Evolutionary conservation across 1,140 invertebrate genomes (phyloP).

Genomic region (Caenorhabditis elegans): DNA sequence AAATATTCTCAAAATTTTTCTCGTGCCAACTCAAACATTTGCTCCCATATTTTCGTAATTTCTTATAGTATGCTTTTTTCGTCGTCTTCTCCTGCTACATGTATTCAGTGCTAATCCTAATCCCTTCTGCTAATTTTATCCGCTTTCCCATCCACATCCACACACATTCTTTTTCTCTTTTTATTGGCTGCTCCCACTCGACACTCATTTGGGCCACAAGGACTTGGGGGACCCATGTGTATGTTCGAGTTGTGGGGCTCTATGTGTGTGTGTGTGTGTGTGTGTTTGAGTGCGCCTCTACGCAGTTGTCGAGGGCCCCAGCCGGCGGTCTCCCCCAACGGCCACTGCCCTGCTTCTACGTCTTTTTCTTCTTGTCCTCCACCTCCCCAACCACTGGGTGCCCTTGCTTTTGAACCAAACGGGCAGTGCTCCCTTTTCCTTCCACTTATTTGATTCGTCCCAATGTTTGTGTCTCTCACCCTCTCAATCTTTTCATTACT

Average conservation of each 20-base stretch:
- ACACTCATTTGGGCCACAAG: conserved; percentile 18
- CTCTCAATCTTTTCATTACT: no score
- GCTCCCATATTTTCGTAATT: no score
- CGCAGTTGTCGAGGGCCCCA: conserved; percentile 24
- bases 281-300: conserved; percentile 20
- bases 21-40: no score
- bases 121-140: background rate
- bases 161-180: background rate
- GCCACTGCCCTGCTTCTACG: background rate
- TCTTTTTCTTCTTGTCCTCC: background rate
- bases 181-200: conserved; percentile 23
- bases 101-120: no score
- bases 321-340: conserved; percentile 5
- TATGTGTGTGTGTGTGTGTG: conserved; percentile 29
- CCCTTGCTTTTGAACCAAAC: background rate
- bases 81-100: no score
- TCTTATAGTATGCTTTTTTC: no score
- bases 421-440: background rate
- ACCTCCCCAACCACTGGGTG: background rate
- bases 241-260: conserved; percentile 16
- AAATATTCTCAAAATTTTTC: no score
- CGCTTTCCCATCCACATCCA: background rate
- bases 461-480: conserved; percentile 5
- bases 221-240: conserved; percentile 22
- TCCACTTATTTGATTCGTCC: conserved; percentile 19